Conservation (phyloP, 2,797 vertebrate species). For the Tadarida brasiliensis region DNA sequence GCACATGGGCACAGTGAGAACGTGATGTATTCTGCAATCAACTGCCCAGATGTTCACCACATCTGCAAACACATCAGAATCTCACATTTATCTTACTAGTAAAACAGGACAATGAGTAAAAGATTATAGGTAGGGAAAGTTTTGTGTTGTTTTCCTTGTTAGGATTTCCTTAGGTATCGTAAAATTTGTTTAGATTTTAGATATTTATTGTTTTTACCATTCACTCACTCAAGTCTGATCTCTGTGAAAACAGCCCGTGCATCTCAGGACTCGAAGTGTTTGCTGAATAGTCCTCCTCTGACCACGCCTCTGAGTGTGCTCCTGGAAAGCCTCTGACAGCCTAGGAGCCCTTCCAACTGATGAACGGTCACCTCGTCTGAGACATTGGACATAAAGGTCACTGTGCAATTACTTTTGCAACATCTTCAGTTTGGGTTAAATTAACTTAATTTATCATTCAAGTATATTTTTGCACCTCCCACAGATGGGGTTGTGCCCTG, state of each 20-base stretch:
- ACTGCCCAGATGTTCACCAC: too few species aligned
- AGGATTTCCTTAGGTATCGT: too few species aligned
- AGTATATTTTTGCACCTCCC: not conserved
- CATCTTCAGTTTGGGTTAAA: not conserved
- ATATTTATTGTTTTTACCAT: fast-evolving
- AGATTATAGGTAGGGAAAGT: too few species aligned
- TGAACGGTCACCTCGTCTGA: too few species aligned
- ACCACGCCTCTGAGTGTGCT: not conserved
- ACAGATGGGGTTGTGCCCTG: not conserved
- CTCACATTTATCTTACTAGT: too few species aligned
- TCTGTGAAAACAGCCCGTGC: not conserved
- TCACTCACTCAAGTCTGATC: not conserved
- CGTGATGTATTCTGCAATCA: too few species aligned
- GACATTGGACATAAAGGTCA: not conserved
- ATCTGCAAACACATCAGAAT: too few species aligned
- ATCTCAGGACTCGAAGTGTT: not conserved
- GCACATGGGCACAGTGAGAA: too few species aligned
- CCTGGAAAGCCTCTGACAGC: not conserved
- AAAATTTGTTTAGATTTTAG: too few species aligned
- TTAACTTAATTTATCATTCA: not conserved
- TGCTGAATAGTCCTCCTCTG: not conserved
- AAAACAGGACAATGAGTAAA: too few species aligned
- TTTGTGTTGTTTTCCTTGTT: too few species aligned
- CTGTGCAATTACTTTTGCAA: not conserved
- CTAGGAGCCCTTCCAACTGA: not conserved